These are phyloP conservation scores for Serinus canaria DNA, from an alignment of 2,113 vertebrate genomes.

Conservation along the genomic window DNA sequence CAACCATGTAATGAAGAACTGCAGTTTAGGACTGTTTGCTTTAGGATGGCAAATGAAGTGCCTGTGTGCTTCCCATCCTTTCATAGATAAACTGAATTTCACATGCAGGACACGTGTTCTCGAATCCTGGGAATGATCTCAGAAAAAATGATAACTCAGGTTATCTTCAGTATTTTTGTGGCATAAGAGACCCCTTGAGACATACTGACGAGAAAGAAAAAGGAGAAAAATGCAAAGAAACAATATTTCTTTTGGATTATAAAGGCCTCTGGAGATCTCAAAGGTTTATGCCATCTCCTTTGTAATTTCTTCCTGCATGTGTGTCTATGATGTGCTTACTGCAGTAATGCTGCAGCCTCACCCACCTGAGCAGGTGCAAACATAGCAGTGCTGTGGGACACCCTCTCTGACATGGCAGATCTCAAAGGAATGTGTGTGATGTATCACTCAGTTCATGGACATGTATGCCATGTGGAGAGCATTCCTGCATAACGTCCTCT, in stretches of 20 bases:
- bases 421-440: not conserved
- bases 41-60: not conserved
- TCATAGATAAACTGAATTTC: not conserved
- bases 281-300: not conserved
- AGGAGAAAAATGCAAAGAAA: not conserved
- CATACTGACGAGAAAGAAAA: not conserved
- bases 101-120: not conserved
- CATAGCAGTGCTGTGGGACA: not conserved
- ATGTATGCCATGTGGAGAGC: not conserved
- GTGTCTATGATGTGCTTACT: not conserved
- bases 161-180: not conserved
- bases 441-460: not conserved
- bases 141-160: not conserved
- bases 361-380: not conserved
- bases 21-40: not conserved
- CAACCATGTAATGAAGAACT: not conserved
- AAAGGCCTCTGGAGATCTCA: not conserved
- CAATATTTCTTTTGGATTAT: not conserved
- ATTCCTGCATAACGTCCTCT: conserved; percentile 31
- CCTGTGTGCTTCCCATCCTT: not conserved
- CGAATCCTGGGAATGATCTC: not conserved
- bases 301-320: not conserved
- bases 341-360: not conserved
- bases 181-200: not conserved
- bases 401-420: not conserved